A percentile compares a stretch with the other conserved stretches of the same genome.
Conservation (phyloP, 2,113 vertebrate genomes). For the Callipepla californica region DNA sequence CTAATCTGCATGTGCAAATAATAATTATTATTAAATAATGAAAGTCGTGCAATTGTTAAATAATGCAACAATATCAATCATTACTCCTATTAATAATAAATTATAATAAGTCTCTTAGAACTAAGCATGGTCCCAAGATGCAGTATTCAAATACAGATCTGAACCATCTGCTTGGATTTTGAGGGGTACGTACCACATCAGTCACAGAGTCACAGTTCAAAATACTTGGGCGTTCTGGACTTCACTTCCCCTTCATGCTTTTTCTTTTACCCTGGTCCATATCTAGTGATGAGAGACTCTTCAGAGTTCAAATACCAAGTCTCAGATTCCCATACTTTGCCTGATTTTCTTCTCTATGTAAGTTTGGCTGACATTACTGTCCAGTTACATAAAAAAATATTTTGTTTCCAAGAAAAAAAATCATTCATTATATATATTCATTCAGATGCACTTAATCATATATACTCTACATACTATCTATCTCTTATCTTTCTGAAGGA, state of each 20-base stretch:
- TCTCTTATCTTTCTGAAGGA: neutral
- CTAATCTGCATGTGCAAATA: slow-evolving; percentile 64
- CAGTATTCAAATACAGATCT: slow-evolving; percentile 1
- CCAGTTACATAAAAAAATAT: neutral
- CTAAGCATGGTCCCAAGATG: neutral
- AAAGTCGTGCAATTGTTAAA: slow-evolving; percentile 65
- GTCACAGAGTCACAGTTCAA: neutral
- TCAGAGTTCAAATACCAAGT: neutral
- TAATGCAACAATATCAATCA: slow-evolving; percentile 71
- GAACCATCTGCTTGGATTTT: neutral
- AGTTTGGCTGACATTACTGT: neutral
- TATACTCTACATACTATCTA: neutral
- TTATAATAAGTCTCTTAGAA: slow-evolving; percentile 42
- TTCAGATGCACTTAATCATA: neutral
- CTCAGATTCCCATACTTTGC: neutral
- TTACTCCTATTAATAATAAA: slow-evolving; percentile 66
- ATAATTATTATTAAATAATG: slow-evolving; percentile 63
- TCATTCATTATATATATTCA: neutral
- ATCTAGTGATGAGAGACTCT: neutral
- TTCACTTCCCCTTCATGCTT: neutral
- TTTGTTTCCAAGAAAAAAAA: slow-evolving; percentile 13
- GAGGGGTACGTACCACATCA: neutral
- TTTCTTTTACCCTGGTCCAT: neutral
- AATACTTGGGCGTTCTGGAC: neutral
- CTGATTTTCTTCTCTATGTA: neutral